Base-by-base conservation (phyloP, 2,888 invertebrate genomes). In the Cataglyphis livida region DNA sequence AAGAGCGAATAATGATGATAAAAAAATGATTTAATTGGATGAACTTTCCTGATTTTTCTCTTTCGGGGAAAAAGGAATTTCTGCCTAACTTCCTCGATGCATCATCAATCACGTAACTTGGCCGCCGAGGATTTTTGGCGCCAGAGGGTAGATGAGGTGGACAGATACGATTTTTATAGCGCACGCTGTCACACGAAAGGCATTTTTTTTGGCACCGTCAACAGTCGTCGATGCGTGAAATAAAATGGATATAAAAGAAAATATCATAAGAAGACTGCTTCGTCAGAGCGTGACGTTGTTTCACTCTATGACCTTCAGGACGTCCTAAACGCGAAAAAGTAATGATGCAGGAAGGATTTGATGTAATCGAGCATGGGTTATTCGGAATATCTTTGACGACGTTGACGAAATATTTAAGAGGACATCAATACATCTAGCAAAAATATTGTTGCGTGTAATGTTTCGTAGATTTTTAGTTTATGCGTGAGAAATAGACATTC, bases 31-130 rank as follows among this genome's bases (percentile, higher is more conserved):
- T 68, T 70, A 68, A 78, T 78, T 70, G 32, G 32, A 44, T 57
- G 18, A 41, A 15, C 38, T 28, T 38, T 66, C 28, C 2, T 21
- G 18, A 35, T 54, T 76, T 66, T 66, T n/a, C 21, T 21, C 41
- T 51, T 51, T 76, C 28, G 35, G 2, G 2, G 35, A 51, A 62
- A 51, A 38, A 59, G 3, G 5, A 0, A 51, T 7, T 5, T 15
- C 32, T 41, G 12, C 44, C 59, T 48, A 59, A 35, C 44, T 51
- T 61, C 35, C 12, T 79, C 21, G 44, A 61, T 79, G 25, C 9
- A 61, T 70, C 78, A 70, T 79, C 78, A 70, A 79, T 71, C 78
- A 78, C 32, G 78, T 70, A 79, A 61, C 44, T 70, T 25, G 78
- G 32, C 18, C 35, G 32, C 3, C 44, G 44, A 59, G 21, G 25